Percentiles rank a stretch among this genome's conserved stretches.
Conservation (phyloP, 1,140 invertebrate species). For the Scaptomyza montana region DNA sequence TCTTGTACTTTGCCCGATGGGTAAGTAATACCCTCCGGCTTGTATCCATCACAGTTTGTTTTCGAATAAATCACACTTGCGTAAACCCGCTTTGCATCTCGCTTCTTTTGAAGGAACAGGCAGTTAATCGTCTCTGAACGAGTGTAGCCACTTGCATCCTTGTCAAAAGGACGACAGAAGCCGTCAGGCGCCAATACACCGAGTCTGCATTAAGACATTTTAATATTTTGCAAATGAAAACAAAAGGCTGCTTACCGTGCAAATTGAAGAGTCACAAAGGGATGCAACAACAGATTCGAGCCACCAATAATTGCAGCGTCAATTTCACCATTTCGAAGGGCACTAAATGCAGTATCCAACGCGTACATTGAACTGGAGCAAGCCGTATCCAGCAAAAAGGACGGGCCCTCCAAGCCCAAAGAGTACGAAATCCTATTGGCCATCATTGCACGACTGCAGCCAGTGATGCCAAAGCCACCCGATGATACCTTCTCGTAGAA, state of each 20-base stretch:
- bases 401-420: constrained; percentile 89
- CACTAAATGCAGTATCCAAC: constrained; percentile 91
- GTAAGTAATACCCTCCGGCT: constrained; percentile 95
- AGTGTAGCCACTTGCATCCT: constrained; percentile 90
- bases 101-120: constrained; percentile 92
- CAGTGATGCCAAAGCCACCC: constrained; percentile 88
- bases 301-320: constrained; percentile 95
- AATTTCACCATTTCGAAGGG: constrained; percentile 90
- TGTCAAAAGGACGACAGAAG: constrained; percentile 95
- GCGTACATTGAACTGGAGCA: constrained; percentile 95
- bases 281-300: constrained; percentile 92
- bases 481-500: constrained; percentile 88
- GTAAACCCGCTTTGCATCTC: constrained; percentile 91
- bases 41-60: constrained; percentile 95
- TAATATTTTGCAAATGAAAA: not conserved
- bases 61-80: constrained; percentile 85
- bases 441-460: constrained; percentile 95
- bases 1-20: constrained; percentile 94
- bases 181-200: constrained; percentile 95
- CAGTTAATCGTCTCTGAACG: constrained; percentile 91
- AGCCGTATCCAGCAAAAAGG: constrained; percentile 93
- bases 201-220: constrained; percentile 84
- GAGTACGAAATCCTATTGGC: constrained; percentile 94
- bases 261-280: constrained; percentile 93
- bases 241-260: constrained; percentile 84